Evolutionary conservation across 2,888 invertebrate species (phyloP).

Genomic region (Labia minor): DNA sequence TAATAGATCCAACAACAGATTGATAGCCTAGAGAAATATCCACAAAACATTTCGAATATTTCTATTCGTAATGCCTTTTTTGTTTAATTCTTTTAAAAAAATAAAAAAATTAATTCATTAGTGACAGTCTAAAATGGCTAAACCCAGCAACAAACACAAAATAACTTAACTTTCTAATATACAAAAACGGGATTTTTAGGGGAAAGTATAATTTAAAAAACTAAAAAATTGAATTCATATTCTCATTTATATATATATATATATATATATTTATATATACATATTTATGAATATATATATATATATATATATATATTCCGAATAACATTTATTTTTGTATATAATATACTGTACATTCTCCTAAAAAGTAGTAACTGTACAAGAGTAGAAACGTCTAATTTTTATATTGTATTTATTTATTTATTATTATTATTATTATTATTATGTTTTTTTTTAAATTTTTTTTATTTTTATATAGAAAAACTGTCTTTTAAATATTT

Average conservation of each 20-base stretch:
- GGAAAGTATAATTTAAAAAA: background rate
- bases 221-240: background rate
- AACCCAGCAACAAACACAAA: background rate
- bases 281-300: background rate
- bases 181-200: background rate
- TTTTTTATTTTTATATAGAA: background rate
- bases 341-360: constrained; percentile 24
- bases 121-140: background rate
- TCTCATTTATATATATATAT: background rate
- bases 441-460: too few species aligned
- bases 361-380: constrained; percentile 23
- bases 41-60: background rate
- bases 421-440: background rate
- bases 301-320: background rate
- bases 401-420: background rate
- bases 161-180: background rate
- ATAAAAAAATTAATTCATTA: background rate
- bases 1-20: background rate
- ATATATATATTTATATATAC: background rate
- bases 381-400: constrained; percentile 13
- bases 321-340: constrained; percentile 24
- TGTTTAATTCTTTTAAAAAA: background rate
- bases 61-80: background rate
- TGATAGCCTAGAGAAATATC: background rate
- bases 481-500: background rate